Evolutionary conservation across 37 sponge, comb jelly and placozoan species (phyloP), one percentile per base, ranked within the genome.

Genomic region (Geodia barretti): DNA sequence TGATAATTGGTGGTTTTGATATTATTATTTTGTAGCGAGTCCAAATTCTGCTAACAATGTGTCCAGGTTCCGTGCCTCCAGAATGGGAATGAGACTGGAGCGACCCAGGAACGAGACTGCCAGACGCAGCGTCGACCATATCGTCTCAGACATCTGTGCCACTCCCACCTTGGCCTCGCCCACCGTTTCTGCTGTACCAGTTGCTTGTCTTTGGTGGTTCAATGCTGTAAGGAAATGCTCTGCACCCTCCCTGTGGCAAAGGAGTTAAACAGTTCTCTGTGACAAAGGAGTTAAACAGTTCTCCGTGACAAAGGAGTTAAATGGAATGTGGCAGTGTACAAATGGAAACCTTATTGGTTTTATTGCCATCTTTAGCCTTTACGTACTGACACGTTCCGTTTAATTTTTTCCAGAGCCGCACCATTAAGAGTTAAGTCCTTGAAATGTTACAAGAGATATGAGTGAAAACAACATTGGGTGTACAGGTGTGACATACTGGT

Each of bases 141-240:
- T 90, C 41, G 75, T 80, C 73, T 93, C 95, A 28, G 97, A 94
- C 95, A 94, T 94, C 7, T 63, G 24, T 4, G 47, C 21, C 1
- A 9, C 34, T 14, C 39, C 41, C n/a, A 62, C 73, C 19, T 35
- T 38, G 14, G 61, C 72, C 1, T 29, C 75, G 3, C 65, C 73
- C 54, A 47, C 54, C 7, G 7, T 14, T 47, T 14, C 54, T 14
- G 54, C 14, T 14, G 54, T 7, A 11, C 83, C 86, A 11, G 74
- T 75, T 41, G 88, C 97, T 41, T 91, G 72, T 72, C 80, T 47
- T 78, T 96, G 96, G 31, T 84, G 35, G 72, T 96, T 64, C 5
- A 96, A 75, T 1, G 96, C 94, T 24, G 83, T 90, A 0, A 96
- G 73, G 54, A 96, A 96, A 66, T 96, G 96, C 68, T 96, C 91